Percentiles rank a stretch among this genome's conserved stretches.
phyloP scores from a whole-genome alignment of 2,888 invertebrate genomes.

The Lutraria lutraria region DNA sequence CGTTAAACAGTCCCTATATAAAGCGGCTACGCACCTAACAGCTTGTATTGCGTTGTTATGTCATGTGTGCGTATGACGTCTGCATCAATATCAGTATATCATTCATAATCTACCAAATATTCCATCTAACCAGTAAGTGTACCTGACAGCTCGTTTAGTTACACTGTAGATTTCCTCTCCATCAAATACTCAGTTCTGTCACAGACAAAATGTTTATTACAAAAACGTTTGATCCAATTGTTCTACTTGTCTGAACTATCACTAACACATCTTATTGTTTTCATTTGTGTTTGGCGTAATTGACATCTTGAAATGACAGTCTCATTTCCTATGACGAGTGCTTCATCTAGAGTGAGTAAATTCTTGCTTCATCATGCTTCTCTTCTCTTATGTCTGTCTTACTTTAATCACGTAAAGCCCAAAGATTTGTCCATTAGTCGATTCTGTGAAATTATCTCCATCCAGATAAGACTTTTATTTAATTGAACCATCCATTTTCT shows the following conservation, averaged over 20 bases:
- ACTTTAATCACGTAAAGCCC: not conserved
- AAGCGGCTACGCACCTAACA: too few species aligned
- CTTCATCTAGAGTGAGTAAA: not conserved
- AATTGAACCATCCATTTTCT: not conserved
- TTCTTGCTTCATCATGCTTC: slow-evolving; percentile 8
- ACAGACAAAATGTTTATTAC: slow-evolving; percentile 17
- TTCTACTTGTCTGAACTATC: slow-evolving; percentile 14
- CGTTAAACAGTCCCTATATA: too few species aligned
- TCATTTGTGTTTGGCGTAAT: slow-evolving; percentile 12
- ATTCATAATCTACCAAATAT: too few species aligned
- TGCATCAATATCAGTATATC: too few species aligned
- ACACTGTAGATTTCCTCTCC: not conserved
- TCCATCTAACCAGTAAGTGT: not conserved
- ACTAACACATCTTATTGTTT: slow-evolving; percentile 9
- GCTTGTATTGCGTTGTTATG: too few species aligned
- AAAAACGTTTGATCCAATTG: slow-evolving; percentile 17
- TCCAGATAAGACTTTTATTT: not conserved
- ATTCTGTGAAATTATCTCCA: not conserved
- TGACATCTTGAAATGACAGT: slow-evolving; percentile 11
- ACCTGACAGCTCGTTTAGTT: not conserved
- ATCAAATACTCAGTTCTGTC: not conserved
- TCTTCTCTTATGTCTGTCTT: not conserved
- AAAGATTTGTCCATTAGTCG: not conserved
- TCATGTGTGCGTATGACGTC: too few species aligned
- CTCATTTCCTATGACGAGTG: slow-evolving; percentile 12